These are phyloP conservation scores for Hylaeus anthracinus DNA, from an alignment of 1,140 invertebrate genomes.

Conservation along the genomic window DNA sequence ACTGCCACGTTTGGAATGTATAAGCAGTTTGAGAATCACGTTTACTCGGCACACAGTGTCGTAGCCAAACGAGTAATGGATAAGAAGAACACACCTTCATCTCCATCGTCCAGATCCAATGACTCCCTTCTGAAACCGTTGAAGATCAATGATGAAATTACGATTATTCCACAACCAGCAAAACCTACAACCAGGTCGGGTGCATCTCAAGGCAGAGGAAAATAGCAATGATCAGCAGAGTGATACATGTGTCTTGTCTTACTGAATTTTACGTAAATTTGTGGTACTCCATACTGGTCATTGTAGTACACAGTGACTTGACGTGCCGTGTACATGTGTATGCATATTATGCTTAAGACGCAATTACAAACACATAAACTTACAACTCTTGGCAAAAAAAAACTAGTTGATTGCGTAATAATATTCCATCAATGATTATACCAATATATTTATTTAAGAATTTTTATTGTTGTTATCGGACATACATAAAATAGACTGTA, in stretches of 20 bases:
- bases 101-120: slow-evolving; percentile 81
- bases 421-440: slow-evolving; percentile 77
- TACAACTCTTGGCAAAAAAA: slow-evolving; percentile 49
- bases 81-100: slow-evolving; percentile 84
- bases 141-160: slow-evolving; percentile 96
- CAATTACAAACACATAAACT: slow-evolving; percentile 61
- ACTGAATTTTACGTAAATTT: slow-evolving; percentile 71
- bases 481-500: slow-evolving; percentile 78
- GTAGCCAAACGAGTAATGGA: slow-evolving; percentile 90
- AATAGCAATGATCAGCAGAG: slow-evolving; percentile 79
- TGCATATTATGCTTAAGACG: slow-evolving; percentile 73
- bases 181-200: slow-evolving; percentile 78
- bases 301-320: slow-evolving; percentile 59
- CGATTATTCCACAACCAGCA: slow-evolving; percentile 94
- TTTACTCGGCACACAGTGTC: slow-evolving; percentile 94
- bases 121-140: slow-evolving; percentile 90
- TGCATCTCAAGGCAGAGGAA: slow-evolving; percentile 72
- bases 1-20: slow-evolving; percentile 97
- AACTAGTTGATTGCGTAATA: slow-evolving; percentile 76
- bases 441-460: slow-evolving; percentile 79
- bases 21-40: slow-evolving; percentile 96
- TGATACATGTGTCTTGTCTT: slow-evolving; percentile 74
- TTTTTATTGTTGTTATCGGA: slow-evolving; percentile 79
- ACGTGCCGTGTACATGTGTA: slow-evolving; percentile 75
- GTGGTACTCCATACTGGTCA: slow-evolving; percentile 66